Evolutionary conservation across 2,113 vertebrate genomes (phyloP).

Genomic region (Loxodonta africana): DNA sequence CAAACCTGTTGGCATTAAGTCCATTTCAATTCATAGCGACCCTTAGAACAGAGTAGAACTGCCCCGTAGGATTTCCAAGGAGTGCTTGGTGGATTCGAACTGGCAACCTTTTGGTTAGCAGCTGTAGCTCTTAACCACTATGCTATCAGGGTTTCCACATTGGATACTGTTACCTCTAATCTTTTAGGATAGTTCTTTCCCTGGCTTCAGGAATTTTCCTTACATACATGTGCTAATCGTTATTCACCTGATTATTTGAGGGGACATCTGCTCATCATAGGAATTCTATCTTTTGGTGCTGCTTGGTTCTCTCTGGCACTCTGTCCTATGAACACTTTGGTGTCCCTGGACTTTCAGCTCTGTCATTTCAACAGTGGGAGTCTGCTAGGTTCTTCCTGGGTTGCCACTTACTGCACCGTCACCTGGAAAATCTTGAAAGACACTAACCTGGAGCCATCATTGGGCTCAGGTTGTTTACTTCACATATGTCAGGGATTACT

Average conservation of each 20-base stretch:
- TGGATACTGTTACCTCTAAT: not conserved
- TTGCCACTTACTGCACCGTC: not conserved
- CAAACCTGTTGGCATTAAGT: no score
- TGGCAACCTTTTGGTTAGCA: no score
- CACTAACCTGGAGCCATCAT: not conserved
- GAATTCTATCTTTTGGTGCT: not conserved
- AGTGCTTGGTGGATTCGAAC: no score
- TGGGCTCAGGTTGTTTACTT: not conserved
- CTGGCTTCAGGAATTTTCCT: not conserved
- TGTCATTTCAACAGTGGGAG: not conserved
- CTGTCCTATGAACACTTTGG: not conserved
- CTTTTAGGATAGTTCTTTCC: not conserved
- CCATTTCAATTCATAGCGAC: no score
- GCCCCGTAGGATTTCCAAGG: no score
- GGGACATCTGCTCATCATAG: not conserved
- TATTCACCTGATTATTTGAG: not conserved
- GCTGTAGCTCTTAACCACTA: no score
- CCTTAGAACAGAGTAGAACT: no score
- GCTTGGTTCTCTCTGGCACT: not conserved
- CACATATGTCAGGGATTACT: not conserved
- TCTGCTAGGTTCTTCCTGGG: not conserved
- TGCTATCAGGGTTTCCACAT: no score
- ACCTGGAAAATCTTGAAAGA: not conserved
- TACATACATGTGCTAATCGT: not conserved
- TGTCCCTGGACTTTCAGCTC: not conserved